Conservation (phyloP, 2,113 vertebrate genomes). For the Pelvicachromis taeniatus region DNA sequence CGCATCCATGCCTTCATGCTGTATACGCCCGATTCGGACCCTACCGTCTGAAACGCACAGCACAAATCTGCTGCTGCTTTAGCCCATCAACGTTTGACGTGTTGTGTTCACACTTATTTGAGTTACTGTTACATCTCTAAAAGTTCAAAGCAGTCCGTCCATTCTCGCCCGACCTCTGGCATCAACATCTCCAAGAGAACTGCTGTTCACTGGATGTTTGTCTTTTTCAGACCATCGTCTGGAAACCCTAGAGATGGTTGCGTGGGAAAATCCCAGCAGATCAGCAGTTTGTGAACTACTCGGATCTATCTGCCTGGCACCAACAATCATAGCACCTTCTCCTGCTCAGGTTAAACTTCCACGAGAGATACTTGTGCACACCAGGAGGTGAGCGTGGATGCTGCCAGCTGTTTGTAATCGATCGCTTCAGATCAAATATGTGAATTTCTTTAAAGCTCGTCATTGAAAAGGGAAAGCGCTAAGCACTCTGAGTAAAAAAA, state of each 20-base stretch:
- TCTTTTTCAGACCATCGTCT: rapidly evolving
- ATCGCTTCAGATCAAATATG: background rate
- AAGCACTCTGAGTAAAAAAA: background rate
- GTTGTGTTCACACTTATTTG: background rate
- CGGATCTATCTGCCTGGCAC: background rate
- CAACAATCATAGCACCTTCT: too few relatives aligned
- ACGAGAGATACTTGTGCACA: background rate
- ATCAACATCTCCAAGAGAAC: background rate
- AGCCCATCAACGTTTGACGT: background rate
- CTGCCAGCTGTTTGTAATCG: background rate
- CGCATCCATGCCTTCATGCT: background rate
- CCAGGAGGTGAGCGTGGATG: background rate
- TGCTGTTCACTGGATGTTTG: background rate
- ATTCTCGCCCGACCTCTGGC: rapidly evolving
- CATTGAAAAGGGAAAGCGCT: background rate
- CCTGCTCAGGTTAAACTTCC: background rate
- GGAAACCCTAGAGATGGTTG: background rate
- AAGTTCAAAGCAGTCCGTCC: background rate
- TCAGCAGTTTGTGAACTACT: background rate
- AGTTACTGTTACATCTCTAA: background rate
- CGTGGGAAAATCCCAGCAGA: too few relatives aligned
- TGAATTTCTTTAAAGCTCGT: background rate
- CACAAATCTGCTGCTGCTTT: background rate
- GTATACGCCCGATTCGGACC: rapidly evolving
- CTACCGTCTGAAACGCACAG: background rate